Evolutionary conservation across 2,888 invertebrate species (phyloP).

Genomic region (Cyclophora punctaria): DNA sequence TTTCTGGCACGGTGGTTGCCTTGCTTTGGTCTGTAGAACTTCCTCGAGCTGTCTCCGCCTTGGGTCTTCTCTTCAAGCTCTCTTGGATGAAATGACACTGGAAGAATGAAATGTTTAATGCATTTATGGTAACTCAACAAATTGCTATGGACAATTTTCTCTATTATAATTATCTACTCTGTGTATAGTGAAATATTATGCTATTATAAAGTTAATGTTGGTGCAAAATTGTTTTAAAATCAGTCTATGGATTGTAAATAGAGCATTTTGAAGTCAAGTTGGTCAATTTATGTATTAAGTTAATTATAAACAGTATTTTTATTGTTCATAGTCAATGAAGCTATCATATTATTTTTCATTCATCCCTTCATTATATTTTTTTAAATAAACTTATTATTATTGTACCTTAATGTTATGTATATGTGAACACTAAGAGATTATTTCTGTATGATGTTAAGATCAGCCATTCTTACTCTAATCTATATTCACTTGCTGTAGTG

Average conservation of each 20-base stretch:
- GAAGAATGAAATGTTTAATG: slow-evolving; percentile 32
- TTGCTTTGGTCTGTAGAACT: slow-evolving; percentile 59
- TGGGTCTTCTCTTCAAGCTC: slow-evolving; percentile 35
- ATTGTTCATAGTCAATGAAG: slow-evolving; percentile 10
- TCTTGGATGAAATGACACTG: slow-evolving; percentile 31
- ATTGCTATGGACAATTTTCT: slow-evolving; percentile 36
- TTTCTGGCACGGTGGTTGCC: slow-evolving; percentile 55
- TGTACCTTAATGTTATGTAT: slow-evolving; percentile 16
- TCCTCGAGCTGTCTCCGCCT: slow-evolving; percentile 42
- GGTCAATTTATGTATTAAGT: background rate
- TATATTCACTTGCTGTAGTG: slow-evolving; percentile 21
- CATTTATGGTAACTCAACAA: slow-evolving; percentile 39
- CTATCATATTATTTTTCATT: slow-evolving; percentile 10
- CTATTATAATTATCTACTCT: slow-evolving; percentile 23
- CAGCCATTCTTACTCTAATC: slow-evolving; percentile 13
- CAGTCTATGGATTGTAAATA: too few relatives aligned
- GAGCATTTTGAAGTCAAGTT: too few relatives aligned
- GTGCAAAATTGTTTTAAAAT: too few relatives aligned
- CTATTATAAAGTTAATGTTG: too few relatives aligned
- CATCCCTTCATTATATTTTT: background rate
- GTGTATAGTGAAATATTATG: slow-evolving; percentile 11
- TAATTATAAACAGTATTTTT: slow-evolving; percentile 8
- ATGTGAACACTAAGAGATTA: slow-evolving; percentile 3
- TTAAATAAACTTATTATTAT: slow-evolving; percentile 22
- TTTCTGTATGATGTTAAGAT: slow-evolving; percentile 4